Evolutionary conservation across 2,888 invertebrate genomes (phyloP), one percentile per base, ranked within the genome.

Genomic region (Folsomia manolachei): DNA sequence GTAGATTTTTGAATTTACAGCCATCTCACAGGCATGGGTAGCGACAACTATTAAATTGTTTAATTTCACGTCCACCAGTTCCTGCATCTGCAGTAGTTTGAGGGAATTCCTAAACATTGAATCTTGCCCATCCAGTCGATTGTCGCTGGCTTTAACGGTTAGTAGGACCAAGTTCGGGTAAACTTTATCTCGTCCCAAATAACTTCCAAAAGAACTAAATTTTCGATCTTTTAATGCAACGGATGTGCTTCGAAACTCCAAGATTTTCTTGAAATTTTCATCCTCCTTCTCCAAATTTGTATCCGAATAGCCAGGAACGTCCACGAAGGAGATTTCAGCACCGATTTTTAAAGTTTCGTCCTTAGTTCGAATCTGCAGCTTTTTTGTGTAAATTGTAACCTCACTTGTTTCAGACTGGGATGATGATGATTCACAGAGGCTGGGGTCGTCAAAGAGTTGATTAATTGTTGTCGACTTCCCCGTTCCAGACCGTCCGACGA

Each of bases 391-490:
- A 21, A 27, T 1, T 2, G 26, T 21, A 1, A 63, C 26, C n/a
- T 71, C 25, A 7, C 24, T n/a, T 2, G 73, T 73, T 26, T 67
- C 63, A 0, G 73, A 71, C 9, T 27, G 27, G 4, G 2, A 53
- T 1, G 26, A 1, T 21, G 51, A 71, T 0, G 68, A 68, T 1
- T 1, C 19, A 25, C 73, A 73, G 0, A 73, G 27, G 0, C 9
- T n/a, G 0, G 7, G 21, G 25, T 73, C 73, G n/a, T 70, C 56
- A 26, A 73, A 73, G 1, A 73, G 64, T 14, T 21, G 19, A 27
- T 73, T 73, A 0, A 73, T 67, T n/a, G 67, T 70, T 2, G 73
- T 51, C 1, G 73, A 70, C 56, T 73, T 73, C 24, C 73, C 73
- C 21, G 70, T 19, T 19, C 73, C 73, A 18, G 70, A 27, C 1